These are phyloP conservation scores for Callopanchax toddi DNA, from an alignment of 2,113 vertebrate species.

Conservation along the genomic window DNA sequence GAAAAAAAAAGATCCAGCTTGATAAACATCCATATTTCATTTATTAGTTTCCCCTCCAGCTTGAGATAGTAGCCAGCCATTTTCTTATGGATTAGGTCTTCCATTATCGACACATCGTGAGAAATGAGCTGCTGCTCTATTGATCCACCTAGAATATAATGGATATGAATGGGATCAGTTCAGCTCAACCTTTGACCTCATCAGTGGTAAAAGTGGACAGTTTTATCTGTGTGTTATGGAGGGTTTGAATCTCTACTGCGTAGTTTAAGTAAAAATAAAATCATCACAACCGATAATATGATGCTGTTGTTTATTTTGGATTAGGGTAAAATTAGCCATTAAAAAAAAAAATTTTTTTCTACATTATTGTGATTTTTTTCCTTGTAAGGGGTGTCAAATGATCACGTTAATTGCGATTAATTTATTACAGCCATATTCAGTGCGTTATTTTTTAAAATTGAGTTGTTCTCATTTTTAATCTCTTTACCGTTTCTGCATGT, in stretches of 20 bases:
- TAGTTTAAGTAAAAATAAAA: neutral
- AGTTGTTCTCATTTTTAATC: too few species aligned
- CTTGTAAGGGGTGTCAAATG: too few species aligned
- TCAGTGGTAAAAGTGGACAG: slow-evolving; percentile 2
- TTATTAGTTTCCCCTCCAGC: slow-evolving; percentile 31
- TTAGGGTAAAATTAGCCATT: too few species aligned
- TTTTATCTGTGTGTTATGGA: neutral
- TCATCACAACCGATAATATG: neutral
- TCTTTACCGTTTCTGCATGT: too few species aligned
- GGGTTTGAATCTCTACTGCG: neutral
- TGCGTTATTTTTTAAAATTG: too few species aligned
- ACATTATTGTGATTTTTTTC: too few species aligned
- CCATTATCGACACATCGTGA: slow-evolving; percentile 57
- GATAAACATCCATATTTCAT: slow-evolving; percentile 63
- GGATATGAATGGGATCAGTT: slow-evolving; percentile 62
- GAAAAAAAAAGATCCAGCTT: slow-evolving; percentile 12
- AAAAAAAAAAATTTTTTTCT: too few species aligned
- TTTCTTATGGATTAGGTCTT: slow-evolving; percentile 60
- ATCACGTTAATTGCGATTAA: too few species aligned
- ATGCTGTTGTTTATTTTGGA: too few species aligned
- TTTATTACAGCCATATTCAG: too few species aligned
- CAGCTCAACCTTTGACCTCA: slow-evolving; percentile 41
- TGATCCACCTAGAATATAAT: slow-evolving; percentile 59
- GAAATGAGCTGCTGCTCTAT: slow-evolving; percentile 64
- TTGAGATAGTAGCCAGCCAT: slow-evolving; percentile 34